phyloP scores from a whole-genome alignment of 1,140 invertebrate species.

The Hesperophylax magnus region DNA sequence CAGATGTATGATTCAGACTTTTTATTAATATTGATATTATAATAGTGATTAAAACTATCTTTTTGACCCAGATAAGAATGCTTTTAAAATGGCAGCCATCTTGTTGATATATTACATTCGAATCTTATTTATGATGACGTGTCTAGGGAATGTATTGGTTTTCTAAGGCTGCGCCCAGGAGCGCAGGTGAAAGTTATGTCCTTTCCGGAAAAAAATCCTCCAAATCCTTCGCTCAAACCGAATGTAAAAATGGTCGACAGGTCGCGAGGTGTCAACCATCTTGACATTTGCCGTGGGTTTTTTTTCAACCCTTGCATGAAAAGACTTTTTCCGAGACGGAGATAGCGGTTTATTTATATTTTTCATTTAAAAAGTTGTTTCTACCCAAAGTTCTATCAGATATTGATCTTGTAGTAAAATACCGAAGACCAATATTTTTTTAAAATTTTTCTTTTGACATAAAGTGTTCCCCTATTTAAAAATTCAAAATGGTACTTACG shows the following conservation, averaged over 20 bases:
- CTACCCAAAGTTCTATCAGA: too few relatives aligned
- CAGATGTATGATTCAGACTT: conserved; percentile 64
- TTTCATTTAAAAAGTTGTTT: too few relatives aligned
- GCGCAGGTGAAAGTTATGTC: too few relatives aligned
- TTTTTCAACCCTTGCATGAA: conserved; percentile 42
- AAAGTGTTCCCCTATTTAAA: too few relatives aligned
- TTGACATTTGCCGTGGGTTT: conserved; percentile 40
- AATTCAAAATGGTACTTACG: too few relatives aligned
- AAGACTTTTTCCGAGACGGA: not conserved
- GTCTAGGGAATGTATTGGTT: conserved; percentile 29
- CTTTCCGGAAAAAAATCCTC: not conserved
- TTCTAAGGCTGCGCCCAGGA: not conserved
- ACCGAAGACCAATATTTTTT: too few relatives aligned
- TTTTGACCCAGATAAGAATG: conserved; percentile 47
- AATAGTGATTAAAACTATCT: not conserved
- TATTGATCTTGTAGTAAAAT: too few relatives aligned
- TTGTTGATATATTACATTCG: conserved; percentile 64
- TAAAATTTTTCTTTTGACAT: too few relatives aligned
- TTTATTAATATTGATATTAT: too few relatives aligned
- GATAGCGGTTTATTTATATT: too few relatives aligned
- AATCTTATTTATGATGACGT: conserved; percentile 47
- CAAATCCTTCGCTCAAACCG: not conserved
- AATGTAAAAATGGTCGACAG: conserved; percentile 54
- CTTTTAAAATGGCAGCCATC: conserved; percentile 64
- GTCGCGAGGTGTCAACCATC: conserved; percentile 43